Evolutionary conservation across 2,888 invertebrate species (phyloP).

Genomic region (Flexamia atlantica): DNA sequence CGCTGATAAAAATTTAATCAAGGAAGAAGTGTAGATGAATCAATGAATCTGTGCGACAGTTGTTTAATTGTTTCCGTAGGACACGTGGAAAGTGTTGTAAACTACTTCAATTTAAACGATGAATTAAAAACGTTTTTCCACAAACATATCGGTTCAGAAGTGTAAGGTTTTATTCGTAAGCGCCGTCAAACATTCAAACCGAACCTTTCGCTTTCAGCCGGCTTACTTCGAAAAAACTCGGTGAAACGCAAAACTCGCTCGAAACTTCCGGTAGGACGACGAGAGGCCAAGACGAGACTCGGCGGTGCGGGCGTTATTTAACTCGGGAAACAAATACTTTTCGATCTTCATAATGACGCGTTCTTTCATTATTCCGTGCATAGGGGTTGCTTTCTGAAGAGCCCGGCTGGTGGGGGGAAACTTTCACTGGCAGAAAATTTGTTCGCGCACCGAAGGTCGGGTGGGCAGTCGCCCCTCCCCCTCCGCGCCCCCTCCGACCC

Average conservation of each 20-base stretch:
- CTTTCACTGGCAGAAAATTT: constrained; percentile 66
- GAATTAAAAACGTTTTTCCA: too few relatives aligned
- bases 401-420: constrained; percentile 56
- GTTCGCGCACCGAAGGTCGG: constrained; percentile 65
- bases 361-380: constrained; percentile 66
- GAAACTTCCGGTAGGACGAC: not conserved
- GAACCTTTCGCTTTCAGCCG: not conserved
- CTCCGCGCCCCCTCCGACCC: constrained; percentile 61
- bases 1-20: too few relatives aligned
- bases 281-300: constrained; percentile 36
- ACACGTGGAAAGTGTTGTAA: too few relatives aligned
- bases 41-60: too few relatives aligned
- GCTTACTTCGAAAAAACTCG: not conserved
- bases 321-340: constrained; percentile 62
- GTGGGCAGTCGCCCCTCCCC: constrained; percentile 64
- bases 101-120: too few relatives aligned
- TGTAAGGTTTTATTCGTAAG: too few relatives aligned
- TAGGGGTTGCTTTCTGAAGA: constrained; percentile 59
- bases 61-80: too few relatives aligned
- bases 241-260: not conserved
- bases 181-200: too few relatives aligned
- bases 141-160: too few relatives aligned
- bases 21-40: too few relatives aligned
- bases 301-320: constrained; percentile 54
- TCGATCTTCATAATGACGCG: constrained; percentile 65